Percentiles rank a stretch among this genome's conserved stretches.
These are phyloP conservation scores for Aurelia coerulea DNA, from an alignment of 30 jellyfish, hydroid and myxozoan genomes.

Conservation along the genomic window DNA sequence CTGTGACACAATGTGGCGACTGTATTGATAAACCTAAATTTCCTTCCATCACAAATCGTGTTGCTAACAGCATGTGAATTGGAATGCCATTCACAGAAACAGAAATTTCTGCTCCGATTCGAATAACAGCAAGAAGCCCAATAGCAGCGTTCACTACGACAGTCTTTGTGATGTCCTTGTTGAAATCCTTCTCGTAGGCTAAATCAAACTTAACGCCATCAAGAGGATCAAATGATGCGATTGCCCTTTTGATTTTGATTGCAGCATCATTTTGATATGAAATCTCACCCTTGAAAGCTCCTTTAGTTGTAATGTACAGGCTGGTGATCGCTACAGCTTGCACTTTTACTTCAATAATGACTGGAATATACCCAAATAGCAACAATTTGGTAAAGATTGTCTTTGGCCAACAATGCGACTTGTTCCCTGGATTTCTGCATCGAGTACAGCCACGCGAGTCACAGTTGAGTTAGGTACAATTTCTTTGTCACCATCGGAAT, in stretches of 20 bases:
- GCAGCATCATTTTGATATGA: neutral
- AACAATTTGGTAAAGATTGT: neutral
- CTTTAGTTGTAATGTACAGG: neutral
- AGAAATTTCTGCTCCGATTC: slow-evolving; percentile 36
- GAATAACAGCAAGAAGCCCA: slow-evolving; percentile 20
- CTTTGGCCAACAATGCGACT: too few relatives aligned
- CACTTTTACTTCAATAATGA: neutral
- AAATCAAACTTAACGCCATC: slow-evolving; percentile 6
- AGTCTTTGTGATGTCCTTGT: neutral
- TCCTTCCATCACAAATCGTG: slow-evolving; percentile 32
- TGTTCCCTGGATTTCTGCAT: too few relatives aligned
- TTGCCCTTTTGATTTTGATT: slow-evolving; percentile 6
- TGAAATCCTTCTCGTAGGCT: neutral
- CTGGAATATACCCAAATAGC: neutral
- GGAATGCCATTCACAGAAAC: slow-evolving; percentile 34
- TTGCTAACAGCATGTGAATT: neutral
- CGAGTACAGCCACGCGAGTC: too few relatives aligned
- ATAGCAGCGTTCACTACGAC: slow-evolving; percentile 6
- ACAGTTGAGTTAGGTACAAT: too few relatives aligned
- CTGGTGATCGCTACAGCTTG: neutral
- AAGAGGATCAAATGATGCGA: slow-evolving; percentile 12
- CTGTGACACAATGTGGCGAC: slow-evolving; percentile 9
- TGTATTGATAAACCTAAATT: neutral
- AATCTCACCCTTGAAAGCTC: neutral
- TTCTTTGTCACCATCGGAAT: too few relatives aligned